These are phyloP conservation scores for Phrynosoma platyrhinos DNA, from an alignment of 2,113 vertebrate genomes.

Conservation along the genomic window DNA sequence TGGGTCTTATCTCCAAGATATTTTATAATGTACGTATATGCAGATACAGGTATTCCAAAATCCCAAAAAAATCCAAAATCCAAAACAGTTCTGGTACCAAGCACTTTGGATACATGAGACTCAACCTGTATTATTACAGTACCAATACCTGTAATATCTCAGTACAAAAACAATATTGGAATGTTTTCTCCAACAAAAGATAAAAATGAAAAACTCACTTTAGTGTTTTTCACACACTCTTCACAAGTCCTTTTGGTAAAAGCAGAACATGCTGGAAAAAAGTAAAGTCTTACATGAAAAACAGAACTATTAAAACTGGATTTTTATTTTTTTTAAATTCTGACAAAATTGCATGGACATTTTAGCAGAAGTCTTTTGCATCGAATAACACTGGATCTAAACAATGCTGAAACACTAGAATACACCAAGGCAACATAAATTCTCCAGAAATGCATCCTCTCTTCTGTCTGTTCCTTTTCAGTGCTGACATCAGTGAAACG, in stretches of 20 bases:
- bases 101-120: too few species aligned
- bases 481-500: background rate
- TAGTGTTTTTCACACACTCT: constrained; percentile 71
- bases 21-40: too few species aligned
- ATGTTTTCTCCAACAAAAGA: background rate
- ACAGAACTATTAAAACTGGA: background rate
- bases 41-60: too few species aligned
- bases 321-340: background rate
- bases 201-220: constrained; percentile 60
- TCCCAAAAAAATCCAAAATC: too few species aligned
- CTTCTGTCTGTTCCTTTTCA: background rate
- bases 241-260: constrained; percentile 71
- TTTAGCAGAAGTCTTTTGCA: background rate
- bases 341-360: background rate
- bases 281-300: background rate
- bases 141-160: too few species aligned
- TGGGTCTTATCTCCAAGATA: too few species aligned
- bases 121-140: too few species aligned
- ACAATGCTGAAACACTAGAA: background rate
- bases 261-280: constrained; percentile 58
- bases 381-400: background rate
- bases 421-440: background rate
- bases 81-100: too few species aligned
- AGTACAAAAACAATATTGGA: background rate
- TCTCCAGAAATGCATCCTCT: background rate